These are phyloP conservation scores for Pollenia griseotomentosa DNA, from an alignment of 2,888 invertebrate species.

Conservation along the genomic window DNA sequence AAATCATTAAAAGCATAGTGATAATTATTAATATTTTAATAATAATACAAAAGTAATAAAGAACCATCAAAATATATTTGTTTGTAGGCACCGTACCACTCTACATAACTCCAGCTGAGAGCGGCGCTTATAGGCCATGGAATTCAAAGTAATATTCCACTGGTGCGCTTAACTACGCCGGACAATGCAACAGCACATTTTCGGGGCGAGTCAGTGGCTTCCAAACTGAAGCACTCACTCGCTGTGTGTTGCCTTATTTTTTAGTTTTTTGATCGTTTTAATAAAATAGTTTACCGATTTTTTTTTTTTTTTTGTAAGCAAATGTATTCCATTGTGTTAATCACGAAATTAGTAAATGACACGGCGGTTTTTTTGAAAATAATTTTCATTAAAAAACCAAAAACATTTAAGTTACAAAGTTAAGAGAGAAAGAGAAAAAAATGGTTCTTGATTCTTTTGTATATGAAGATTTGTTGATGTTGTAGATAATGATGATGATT, in stretches of 20 bases:
- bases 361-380: slow-evolving; percentile 78
- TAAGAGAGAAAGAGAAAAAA: neutral
- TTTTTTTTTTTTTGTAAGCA: slow-evolving; percentile 21
- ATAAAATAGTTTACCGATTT: slow-evolving; percentile 43
- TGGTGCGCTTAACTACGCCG: neutral
- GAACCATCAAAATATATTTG: slow-evolving; percentile 52
- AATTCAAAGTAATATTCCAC: slow-evolving; percentile 1
- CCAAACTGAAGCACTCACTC: slow-evolving; percentile 71
- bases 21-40: slow-evolving; percentile 71
- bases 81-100: slow-evolving; percentile 6
- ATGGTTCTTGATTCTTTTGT: slow-evolving; percentile 47
- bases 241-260: slow-evolving; percentile 15
- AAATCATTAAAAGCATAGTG: slow-evolving; percentile 68
- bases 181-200: slow-evolving; percentile 46
- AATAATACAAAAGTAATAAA: slow-evolving; percentile 60
- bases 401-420: slow-evolving; percentile 44
- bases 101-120: slow-evolving; percentile 66
- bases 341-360: slow-evolving; percentile 83
- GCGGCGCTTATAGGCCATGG: slow-evolving; percentile 70
- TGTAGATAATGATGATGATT: slow-evolving; percentile 71
- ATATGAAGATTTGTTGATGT: slow-evolving; percentile 37
- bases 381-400: slow-evolving; percentile 34
- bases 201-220: slow-evolving; percentile 75
- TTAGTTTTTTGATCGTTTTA: slow-evolving; percentile 35
- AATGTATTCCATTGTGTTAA: slow-evolving; percentile 74